phyloP scores from a whole-genome alignment of 2,888 invertebrate species.

The Eugnorisma glareosa region DNA sequence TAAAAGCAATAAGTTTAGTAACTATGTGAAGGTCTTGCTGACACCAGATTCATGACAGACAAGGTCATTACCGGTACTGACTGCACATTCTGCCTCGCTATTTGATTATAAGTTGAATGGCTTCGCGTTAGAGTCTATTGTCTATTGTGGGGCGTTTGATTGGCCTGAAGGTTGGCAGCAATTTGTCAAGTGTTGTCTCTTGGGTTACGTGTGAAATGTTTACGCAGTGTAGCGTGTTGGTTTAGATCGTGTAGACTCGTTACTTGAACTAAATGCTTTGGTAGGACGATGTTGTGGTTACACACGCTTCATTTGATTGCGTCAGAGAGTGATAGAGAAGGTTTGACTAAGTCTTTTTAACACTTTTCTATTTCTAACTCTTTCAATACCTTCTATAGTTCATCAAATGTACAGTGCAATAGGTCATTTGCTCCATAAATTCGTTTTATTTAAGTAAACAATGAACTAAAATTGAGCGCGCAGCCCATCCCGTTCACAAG shows the following conservation, averaged over 20 bases:
- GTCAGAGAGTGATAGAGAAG: conserved; percentile 20
- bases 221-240: conserved; percentile 52
- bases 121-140: conserved; percentile 74
- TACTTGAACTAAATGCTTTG: conserved; percentile 24
- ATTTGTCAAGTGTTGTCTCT: conserved; percentile 72
- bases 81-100: conserved; percentile 50
- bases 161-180: conserved; percentile 78
- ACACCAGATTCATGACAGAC: conserved; percentile 75
- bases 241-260: conserved; percentile 47
- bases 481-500: conserved; percentile 17
- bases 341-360: conserved; percentile 4
- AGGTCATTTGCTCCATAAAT: not conserved
- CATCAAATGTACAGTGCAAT: conserved; percentile 2
- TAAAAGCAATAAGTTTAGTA: conserved; percentile 66
- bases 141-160: conserved; percentile 67
- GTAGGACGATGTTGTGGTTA: conserved; percentile 19
- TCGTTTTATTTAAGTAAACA: conserved; percentile 13
- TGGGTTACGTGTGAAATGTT: conserved; percentile 55
- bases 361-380: not conserved
- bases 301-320: conserved; percentile 11
- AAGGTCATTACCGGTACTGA: conserved; percentile 82
- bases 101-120: conserved; percentile 67
- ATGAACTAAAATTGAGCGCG: conserved; percentile 9
- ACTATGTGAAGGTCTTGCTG: conserved; percentile 78
- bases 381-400: not conserved